Percentiles rank a stretch among this genome's conserved stretches.
phyloP scores from a whole-genome alignment of 2,113 vertebrate species.

The Stercorarius parasiticus region DNA sequence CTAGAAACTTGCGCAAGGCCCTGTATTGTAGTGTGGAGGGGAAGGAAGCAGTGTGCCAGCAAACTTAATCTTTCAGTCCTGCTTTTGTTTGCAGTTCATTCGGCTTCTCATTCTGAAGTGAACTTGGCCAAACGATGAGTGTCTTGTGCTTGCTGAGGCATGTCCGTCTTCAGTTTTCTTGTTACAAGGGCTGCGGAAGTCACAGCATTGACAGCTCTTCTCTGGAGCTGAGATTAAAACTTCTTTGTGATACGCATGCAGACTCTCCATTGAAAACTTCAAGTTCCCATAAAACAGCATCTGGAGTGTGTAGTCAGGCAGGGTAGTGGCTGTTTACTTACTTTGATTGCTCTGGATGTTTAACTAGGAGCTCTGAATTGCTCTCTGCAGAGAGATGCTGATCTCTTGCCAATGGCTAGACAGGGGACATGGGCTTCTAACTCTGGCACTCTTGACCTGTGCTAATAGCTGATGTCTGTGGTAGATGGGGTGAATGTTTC shows the following conservation, averaged over 20 bases:
- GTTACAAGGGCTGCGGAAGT: not conserved
- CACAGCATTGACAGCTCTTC: not conserved
- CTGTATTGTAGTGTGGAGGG: not conserved
- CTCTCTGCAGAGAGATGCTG: not conserved
- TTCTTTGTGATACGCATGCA: fast-evolving
- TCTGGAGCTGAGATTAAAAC: not conserved
- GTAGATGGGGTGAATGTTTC: not conserved
- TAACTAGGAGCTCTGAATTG: not conserved
- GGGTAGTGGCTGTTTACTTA: not conserved
- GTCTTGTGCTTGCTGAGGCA: not conserved
- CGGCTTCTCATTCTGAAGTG: not conserved
- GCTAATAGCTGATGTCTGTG: not conserved
- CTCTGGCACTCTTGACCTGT: not conserved
- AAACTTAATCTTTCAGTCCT: not conserved
- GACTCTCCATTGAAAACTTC: not conserved
- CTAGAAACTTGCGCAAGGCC: not conserved
- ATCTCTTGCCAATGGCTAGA: not conserved
- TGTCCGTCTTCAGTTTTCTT: not conserved
- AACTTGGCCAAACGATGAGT: not conserved
- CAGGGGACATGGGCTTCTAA: no score
- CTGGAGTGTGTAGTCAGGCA: not conserved
- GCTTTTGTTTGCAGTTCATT: not conserved
- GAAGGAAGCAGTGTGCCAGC: not conserved
- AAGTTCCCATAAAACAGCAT: not conserved
- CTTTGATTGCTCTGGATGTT: not conserved